Evolutionary conservation across 2,888 invertebrate genomes (phyloP), one percentile per base, ranked within the genome.

Genomic region (Archaeoteleia sp.): DNA sequence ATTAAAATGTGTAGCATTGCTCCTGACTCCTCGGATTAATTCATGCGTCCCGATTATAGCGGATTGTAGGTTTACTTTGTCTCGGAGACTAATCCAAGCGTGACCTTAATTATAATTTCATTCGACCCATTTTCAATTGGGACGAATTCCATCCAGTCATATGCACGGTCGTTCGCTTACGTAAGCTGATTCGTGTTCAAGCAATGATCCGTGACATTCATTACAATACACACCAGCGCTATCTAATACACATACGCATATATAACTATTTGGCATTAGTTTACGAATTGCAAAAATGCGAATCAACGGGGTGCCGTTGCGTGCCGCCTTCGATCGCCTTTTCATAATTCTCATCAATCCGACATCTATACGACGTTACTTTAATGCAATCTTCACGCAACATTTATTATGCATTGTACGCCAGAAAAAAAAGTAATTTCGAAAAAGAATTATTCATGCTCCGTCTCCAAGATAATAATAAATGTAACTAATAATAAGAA

Each of bases 71-170:
- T 69, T 69, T 69, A 68, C 54, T 69, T 65, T 66, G 65, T 69
- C 69, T 66, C 65, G 27, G 48, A 53, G 61, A 53, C 55, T 67
- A 67, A 70, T 63, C 67, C 67, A 70, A 67, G 63, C 67, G 66
- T 61, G 70, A 70, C 67, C 63, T 70, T 70, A 62, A 70, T 67
- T 70, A 61, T 57, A 63, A 62, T 70, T 70, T 48, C 58, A 70
- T 70, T 70, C 62, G 57, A 70, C 62, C 66, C 39, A 66, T 70
- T 70, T 70, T 62, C 66, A 58, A 54, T 70, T 54, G 58, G 58
- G 45, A 66, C 54, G 57, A 66, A 66, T 39, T 48, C 62, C 57
- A 49, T 57, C 57, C 48, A 61, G 53, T 53, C 55, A 49, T 57
- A 53, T 57, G 40, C 61, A 66, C 61, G 54, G 46, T 69, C 63